Base-by-base conservation (phyloP, 2,888 invertebrate genomes). In the Ophion costatus region DNA sequence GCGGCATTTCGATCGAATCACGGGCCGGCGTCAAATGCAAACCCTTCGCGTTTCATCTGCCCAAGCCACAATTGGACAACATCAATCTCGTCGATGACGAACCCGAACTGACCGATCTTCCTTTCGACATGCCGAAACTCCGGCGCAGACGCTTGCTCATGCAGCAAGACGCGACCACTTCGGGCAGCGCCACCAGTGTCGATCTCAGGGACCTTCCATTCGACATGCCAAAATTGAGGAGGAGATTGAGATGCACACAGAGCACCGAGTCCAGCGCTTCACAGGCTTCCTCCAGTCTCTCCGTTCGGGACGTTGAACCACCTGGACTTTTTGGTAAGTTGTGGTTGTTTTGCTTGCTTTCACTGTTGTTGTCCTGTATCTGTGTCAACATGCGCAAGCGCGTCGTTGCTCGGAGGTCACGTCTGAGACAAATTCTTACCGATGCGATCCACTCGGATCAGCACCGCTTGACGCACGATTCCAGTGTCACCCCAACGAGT, bases 101-200 rank as follows among this genome's bases (percentile, higher is more conserved):
- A 56, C 96, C 96, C 77, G 96, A 97, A 90, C 94, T 97, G 86
- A 95, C 96, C 42, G 97, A 98, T 94, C 95, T 98, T 88, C 98
- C 98, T 1, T 98, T 98, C 90, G 98, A 98, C 90, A 98, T 98
- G 98, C 98, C 98, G 71, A 98, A 98, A 93, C 94, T 98, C 87
- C 95, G 97, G 82, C 95, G 97, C 86, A 94, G 96, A 90, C 95
- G 96, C 90, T 94, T 96, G 82, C 95, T 95, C 29, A 91, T 96
- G 89, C 96, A 96, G 90, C 96, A 96, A 91, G 96, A 95, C 86
- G 94, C 94, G 11, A 97, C 97, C 77, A 97, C 97, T 88, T 96
- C 96, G 7, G 96, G 96, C 59, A 96, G 96, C 90, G 96, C 96
- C 63, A 96, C 96, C 10, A 96, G 96, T 17, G 97, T 97, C 64